phyloP scores from a whole-genome alignment of 2,113 vertebrate species.

The Semnopithecus entellus region DNA sequence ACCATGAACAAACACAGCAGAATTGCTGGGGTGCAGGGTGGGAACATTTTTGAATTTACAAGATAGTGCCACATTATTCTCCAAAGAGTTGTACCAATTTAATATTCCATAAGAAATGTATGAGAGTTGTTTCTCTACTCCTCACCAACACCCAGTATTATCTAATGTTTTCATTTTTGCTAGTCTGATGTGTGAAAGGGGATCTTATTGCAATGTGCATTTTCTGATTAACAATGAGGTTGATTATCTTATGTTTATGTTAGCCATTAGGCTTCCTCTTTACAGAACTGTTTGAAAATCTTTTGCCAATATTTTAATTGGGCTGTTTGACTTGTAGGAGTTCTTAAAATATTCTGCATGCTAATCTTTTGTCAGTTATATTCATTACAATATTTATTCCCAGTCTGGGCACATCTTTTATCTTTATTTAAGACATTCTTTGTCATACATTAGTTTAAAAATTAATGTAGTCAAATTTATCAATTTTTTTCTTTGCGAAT shows the following conservation, averaged over 20 bases:
- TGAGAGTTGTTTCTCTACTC: background rate
- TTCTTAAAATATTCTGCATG: constrained; percentile 10
- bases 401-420: background rate
- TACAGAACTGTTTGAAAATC: background rate
- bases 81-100: background rate
- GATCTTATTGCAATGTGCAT: background rate
- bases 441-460: constrained; percentile 12
- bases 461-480: constrained; percentile 12
- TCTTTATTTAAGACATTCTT: constrained; percentile 18
- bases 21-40: background rate
- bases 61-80: background rate
- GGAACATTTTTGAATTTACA: background rate
- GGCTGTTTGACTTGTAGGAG: constrained; percentile 1
- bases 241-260: background rate
- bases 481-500: background rate
- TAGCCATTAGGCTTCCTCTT: background rate
- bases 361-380: constrained; percentile 9
- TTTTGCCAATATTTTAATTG: background rate
- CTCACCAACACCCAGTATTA: background rate
- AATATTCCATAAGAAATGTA: background rate
- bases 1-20: background rate
- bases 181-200: background rate
- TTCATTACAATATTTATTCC: constrained; percentile 27
- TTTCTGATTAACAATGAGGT: background rate
- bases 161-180: background rate